phyloP scores from a whole-genome alignment of 2,113 vertebrate genomes.

The Zosterops lateralis region DNA sequence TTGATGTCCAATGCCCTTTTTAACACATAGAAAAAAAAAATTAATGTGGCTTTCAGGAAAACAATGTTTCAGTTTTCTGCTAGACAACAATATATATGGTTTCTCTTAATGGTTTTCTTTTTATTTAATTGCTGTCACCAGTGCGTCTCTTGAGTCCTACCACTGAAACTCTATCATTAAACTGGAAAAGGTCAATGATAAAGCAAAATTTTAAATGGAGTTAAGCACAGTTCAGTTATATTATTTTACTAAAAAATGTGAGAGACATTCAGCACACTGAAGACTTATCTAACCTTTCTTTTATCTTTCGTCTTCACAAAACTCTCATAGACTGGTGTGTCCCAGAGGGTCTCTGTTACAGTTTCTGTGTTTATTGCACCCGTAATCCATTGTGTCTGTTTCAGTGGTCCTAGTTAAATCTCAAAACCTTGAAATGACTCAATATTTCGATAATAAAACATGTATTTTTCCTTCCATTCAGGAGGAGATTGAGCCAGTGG shows the following conservation, averaged over 20 bases:
- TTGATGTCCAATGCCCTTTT: background rate
- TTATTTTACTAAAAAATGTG: background rate
- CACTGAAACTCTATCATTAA: constrained; percentile 8
- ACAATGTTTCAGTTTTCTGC: background rate
- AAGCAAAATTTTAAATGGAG: constrained; percentile 1
- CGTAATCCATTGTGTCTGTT: background rate
- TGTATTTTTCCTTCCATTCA: background rate
- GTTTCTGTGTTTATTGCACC: background rate
- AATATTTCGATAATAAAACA: accelerated
- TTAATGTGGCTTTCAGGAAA: constrained; percentile 1
- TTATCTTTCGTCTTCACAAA: background rate
- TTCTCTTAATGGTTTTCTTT: background rate
- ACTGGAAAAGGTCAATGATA: constrained; percentile 27
- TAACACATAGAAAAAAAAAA: background rate
- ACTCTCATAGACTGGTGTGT: background rate
- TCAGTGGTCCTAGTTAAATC: background rate
- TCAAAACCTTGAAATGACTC: background rate
- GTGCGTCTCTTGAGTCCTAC: background rate
- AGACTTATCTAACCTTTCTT: background rate
- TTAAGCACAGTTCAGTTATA: background rate
- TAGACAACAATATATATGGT: background rate
- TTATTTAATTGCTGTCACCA: background rate
- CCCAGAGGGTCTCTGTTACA: background rate
- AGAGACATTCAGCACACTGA: background rate
- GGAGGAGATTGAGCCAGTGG: background rate